Conservation (phyloP, 2,888 invertebrate genomes). For the Heliconius aoede region DNA sequence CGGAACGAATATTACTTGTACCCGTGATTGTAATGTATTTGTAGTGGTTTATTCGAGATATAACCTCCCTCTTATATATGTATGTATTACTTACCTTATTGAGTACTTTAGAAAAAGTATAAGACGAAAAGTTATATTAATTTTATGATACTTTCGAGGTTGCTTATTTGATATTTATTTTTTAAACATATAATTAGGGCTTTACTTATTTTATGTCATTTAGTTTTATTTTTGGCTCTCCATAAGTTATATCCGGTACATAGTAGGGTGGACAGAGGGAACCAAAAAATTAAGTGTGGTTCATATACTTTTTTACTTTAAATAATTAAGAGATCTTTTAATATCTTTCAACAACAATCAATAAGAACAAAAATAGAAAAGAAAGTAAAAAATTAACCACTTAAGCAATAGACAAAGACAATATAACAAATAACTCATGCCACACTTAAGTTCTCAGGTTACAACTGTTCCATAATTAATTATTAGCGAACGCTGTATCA, state of each 20-base stretch:
- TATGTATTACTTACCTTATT: conserved; percentile 4
- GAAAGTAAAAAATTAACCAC: neutral
- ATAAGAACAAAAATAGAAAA: neutral
- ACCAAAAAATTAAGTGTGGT: neutral
- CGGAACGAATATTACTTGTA: conserved; percentile 37
- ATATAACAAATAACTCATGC: neutral
- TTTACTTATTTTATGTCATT: neutral
- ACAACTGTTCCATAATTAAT: conserved; percentile 1
- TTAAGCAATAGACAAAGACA: neutral
- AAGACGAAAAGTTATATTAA: neutral
- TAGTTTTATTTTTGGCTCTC: neutral
- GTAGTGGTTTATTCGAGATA: conserved; percentile 17
- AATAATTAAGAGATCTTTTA: neutral
- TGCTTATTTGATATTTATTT: neutral
- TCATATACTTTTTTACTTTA: neutral
- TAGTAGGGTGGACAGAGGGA: no score
- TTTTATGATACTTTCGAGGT: neutral
- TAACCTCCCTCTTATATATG: neutral
- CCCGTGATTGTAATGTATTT: conserved; percentile 41
- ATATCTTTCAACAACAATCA: neutral
- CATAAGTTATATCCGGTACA: neutral
- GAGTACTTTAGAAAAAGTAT: neutral
- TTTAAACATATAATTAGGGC: neutral
- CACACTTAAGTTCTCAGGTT: neutral
- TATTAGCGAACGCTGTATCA: conserved; percentile 9